A percentile compares a stretch with the other conserved stretches of the same genome.
Evolutionary conservation across 2,888 invertebrate species (phyloP).

Genomic region (Eudemis profundana): DNA sequence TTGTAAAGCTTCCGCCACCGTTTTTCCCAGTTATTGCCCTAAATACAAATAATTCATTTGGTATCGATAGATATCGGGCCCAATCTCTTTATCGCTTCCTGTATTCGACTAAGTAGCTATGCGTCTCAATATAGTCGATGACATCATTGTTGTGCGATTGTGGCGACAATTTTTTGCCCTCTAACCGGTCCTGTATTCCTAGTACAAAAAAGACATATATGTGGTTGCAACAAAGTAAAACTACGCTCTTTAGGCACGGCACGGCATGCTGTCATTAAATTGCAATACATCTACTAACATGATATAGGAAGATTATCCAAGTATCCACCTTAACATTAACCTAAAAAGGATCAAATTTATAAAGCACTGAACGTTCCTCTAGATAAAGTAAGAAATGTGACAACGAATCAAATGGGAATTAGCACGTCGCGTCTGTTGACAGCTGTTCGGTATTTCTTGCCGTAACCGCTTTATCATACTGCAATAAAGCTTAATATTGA

Average conservation of each 20-base stretch:
- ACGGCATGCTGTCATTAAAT: slow-evolving; percentile 57
- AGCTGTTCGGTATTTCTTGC: slow-evolving; percentile 28
- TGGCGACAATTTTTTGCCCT: slow-evolving; percentile 63
- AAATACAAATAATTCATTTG: slow-evolving; percentile 14
- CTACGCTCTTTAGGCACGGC: too few relatives aligned
- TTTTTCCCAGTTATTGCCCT: slow-evolving; percentile 3
- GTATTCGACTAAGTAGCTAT: slow-evolving; percentile 35
- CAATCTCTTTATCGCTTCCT: slow-evolving; percentile 35
- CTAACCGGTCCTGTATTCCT: slow-evolving; percentile 52
- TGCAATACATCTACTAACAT: slow-evolving; percentile 54
- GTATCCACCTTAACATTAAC: slow-evolving; percentile 6
- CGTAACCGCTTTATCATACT: slow-evolving; percentile 34
- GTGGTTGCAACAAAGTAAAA: too few relatives aligned
- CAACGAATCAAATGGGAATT: slow-evolving; percentile 63
- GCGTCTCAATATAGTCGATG: slow-evolving; percentile 54
- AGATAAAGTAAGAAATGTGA: slow-evolving; percentile 57
- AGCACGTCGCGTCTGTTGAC: slow-evolving; percentile 45
- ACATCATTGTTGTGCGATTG: slow-evolving; percentile 64
- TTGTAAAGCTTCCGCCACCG: slow-evolving; percentile 11
- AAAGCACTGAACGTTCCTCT: slow-evolving; percentile 43
- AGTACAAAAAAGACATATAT: not conserved
- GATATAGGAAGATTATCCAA: not conserved
- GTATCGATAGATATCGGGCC: slow-evolving; percentile 21
- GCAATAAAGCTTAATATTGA: slow-evolving; percentile 25
- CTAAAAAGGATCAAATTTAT: slow-evolving; percentile 13